Conservation (phyloP, 2,113 vertebrate genomes). For the Pseudorectes ferrugineus region DNA sequence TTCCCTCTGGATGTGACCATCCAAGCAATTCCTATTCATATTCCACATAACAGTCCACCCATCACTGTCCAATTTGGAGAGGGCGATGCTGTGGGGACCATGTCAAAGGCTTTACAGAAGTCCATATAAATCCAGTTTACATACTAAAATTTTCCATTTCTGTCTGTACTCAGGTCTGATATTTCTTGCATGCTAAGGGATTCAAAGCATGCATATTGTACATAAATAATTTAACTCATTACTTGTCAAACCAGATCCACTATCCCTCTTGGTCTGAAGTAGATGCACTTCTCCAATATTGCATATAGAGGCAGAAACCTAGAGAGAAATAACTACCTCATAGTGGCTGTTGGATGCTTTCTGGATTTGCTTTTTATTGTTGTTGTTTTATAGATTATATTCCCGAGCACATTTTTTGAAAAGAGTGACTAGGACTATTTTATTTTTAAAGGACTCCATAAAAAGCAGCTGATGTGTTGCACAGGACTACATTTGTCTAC, state of each 20-base stretch:
- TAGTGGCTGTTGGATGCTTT: neutral
- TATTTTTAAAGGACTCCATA: neutral
- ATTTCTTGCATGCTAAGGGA: neutral
- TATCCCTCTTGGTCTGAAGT: neutral
- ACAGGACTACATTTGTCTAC: neutral
- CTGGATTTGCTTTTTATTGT: neutral
- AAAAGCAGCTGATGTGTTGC: neutral
- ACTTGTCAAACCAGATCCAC: neutral
- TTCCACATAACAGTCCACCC: neutral
- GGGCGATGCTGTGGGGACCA: neutral
- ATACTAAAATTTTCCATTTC: neutral
- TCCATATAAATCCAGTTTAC: neutral
- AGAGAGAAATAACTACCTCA: neutral
- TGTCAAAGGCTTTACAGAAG: neutral
- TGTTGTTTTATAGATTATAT: neutral
- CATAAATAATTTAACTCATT: neutral
- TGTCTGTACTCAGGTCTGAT: neutral
- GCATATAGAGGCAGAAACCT: neutral
- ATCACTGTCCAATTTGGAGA: neutral
- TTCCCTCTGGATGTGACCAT: neutral
- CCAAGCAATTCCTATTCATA: neutral
- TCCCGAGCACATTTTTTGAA: neutral
- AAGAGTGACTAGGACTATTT: neutral
- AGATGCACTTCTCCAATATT: neutral
- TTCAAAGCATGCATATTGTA: neutral